phyloP scores from a whole-genome alignment of 2,797 vertebrate genomes.

The Semaprochilodus insignis region DNA sequence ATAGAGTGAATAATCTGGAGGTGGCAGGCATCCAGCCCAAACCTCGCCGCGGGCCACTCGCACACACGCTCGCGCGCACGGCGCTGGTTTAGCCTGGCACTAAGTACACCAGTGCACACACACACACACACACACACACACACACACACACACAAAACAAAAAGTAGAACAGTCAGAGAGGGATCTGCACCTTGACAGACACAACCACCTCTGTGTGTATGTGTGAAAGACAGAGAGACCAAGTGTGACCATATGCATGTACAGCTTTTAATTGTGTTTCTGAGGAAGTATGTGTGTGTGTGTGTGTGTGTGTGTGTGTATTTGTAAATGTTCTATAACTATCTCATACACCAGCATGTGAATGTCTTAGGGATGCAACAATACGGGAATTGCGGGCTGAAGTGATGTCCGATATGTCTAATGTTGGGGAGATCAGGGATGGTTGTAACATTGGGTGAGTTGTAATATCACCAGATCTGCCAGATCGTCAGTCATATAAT shows the following conservation, averaged over 20 bases:
- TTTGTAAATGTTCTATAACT: background rate
- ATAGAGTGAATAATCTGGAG: slow-evolving; percentile 69
- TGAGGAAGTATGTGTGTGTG: background rate
- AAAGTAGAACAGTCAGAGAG: slow-evolving; percentile 34
- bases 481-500: too few relatives aligned
- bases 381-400: too few relatives aligned
- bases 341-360: too few relatives aligned
- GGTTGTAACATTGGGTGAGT: too few relatives aligned
- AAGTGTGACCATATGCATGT: background rate
- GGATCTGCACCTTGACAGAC: slow-evolving; percentile 13
- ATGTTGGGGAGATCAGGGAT: too few relatives aligned
- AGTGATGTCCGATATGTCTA: too few relatives aligned
- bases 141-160: slow-evolving; percentile 20
- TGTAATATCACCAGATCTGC: too few relatives aligned
- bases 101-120: slow-evolving; percentile 57
- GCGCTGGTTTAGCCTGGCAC: slow-evolving; percentile 57
- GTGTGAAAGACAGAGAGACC: background rate
- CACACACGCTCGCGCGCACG: slow-evolving; percentile 59
- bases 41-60: slow-evolving; percentile 68
- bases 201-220: background rate
- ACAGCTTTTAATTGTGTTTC: slow-evolving; percentile 2
- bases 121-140: slow-evolving; percentile 13
- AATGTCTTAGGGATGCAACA: too few relatives aligned
- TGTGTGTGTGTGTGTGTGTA: slow-evolving; percentile 9
- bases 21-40: slow-evolving; percentile 76